Base-by-base conservation (phyloP, 2,797 vertebrate species). In the Synanceia verrucosa region DNA sequence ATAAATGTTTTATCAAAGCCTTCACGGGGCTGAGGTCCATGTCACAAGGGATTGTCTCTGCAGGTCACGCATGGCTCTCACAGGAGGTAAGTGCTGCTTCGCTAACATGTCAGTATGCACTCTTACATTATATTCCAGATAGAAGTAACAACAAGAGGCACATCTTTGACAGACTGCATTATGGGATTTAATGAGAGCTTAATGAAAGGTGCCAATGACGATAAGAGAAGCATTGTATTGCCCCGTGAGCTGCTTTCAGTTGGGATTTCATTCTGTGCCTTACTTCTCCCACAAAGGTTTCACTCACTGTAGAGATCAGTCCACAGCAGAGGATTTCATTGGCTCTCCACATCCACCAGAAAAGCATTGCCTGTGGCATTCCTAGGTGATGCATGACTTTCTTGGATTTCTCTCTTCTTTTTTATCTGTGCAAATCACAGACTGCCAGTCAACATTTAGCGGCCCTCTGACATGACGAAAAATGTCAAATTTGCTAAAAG, bases 1-100 rank as follows among this genome's bases (percentile, higher is more conserved):
- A 90, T 92, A 64, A 90, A 92, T 90, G 68, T 92, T 92, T 92
- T 10, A 91, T 78, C 31, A 57, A 55, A 58, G 58, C 37, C 60
- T 39, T 77, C 52, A 21, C 56, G 19, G 33, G 59, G 44, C 68
- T 28, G 31, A 62, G 62, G 74, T 56, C 33, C 57, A 50, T 70
- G 81, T 86, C 85, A 79, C 64, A 57, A 63, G 72, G 65, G 11
- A 82, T 79, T 3, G 34, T 82, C 47, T 83, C 39, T 33, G 33
- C 6, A 61, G 58, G 68, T 63, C 71, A 58, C 34, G 48, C 76
- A 79, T 7, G 43, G 16, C 60, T 69, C 65, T 78, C 28, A 9
- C 39, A 48, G 53, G 41, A 31, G 39, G 33, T 34, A 16, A 58
- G 48, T 6, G 14, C 11, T 44, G 39, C 75, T 59, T 33, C 53